Percentiles rank a stretch among this genome's conserved stretches.
phyloP scores from a whole-genome alignment of 2,888 invertebrate species.

The Caenorhabditis zanzibari region DNA sequence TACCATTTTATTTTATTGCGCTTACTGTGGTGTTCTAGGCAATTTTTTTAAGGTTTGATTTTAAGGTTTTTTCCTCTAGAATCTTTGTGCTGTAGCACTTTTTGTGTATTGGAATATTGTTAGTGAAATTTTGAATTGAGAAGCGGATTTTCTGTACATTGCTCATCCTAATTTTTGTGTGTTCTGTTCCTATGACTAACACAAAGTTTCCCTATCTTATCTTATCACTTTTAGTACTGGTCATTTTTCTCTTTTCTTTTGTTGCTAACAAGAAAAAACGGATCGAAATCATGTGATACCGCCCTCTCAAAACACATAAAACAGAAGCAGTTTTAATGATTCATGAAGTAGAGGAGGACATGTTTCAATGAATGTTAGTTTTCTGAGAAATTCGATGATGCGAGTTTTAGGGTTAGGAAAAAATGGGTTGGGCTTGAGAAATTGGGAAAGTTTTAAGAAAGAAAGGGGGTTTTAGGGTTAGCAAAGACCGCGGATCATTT shows the following conservation, averaged over 20 bases:
- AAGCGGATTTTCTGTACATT: background rate
- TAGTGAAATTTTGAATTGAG: too few relatives aligned
- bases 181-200: background rate
- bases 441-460: too few relatives aligned
- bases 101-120: too few relatives aligned
- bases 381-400: background rate
- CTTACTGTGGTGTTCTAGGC: too few relatives aligned
- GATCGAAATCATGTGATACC: conserved; percentile 4
- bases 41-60: too few relatives aligned
- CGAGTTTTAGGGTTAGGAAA: too few relatives aligned
- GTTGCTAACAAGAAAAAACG: background rate
- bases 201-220: background rate
- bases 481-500: too few relatives aligned
- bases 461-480: too few relatives aligned
- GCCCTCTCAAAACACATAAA: background rate
- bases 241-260: background rate
- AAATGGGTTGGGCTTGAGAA: too few relatives aligned
- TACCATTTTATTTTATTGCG: too few relatives aligned
- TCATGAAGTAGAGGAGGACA: background rate
- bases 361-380: background rate
- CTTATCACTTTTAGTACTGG: background rate
- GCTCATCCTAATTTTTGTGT: background rate
- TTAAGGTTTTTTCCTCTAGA: too few relatives aligned
- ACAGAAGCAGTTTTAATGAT: background rate
- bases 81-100: too few relatives aligned